phyloP scores from a whole-genome alignment of 2,113 vertebrate genomes.

The Melierax canorus region DNA sequence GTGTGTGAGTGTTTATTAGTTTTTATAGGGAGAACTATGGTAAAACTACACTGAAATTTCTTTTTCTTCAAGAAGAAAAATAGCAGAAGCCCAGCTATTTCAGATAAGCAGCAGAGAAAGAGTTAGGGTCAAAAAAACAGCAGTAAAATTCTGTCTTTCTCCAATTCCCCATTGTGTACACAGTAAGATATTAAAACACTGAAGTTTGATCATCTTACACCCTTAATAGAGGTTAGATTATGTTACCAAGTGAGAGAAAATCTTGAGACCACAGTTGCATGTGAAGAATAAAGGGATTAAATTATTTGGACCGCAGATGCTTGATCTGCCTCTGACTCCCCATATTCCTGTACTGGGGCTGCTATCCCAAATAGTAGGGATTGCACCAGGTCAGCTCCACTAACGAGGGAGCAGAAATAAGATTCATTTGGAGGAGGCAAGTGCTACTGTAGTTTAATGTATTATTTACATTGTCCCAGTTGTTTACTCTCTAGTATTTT shows the following conservation, averaged over 20 bases:
- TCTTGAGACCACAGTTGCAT: background rate
- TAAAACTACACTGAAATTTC: background rate
- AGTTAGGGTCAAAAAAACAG: background rate
- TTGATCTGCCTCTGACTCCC: background rate
- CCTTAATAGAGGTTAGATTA: background rate
- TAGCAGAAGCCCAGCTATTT: background rate
- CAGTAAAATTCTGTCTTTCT: background rate
- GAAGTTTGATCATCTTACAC: background rate
- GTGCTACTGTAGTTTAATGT: background rate
- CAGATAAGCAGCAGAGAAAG: background rate
- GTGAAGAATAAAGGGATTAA: background rate
- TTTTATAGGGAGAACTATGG: background rate
- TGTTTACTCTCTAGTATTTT: background rate
- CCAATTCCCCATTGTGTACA: background rate
- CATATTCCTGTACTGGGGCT: background rate
- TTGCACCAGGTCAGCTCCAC: background rate
- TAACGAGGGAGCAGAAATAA: background rate
- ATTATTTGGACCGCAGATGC: background rate
- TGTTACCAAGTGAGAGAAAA: background rate
- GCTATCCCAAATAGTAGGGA: background rate
- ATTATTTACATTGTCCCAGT: background rate
- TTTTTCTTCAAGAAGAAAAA: background rate
- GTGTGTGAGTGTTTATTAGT: background rate
- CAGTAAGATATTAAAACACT: background rate
- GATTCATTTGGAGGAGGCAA: background rate